phyloP scores from a whole-genome alignment of 2,888 invertebrate species.

The Eustalomyia histrio region DNA sequence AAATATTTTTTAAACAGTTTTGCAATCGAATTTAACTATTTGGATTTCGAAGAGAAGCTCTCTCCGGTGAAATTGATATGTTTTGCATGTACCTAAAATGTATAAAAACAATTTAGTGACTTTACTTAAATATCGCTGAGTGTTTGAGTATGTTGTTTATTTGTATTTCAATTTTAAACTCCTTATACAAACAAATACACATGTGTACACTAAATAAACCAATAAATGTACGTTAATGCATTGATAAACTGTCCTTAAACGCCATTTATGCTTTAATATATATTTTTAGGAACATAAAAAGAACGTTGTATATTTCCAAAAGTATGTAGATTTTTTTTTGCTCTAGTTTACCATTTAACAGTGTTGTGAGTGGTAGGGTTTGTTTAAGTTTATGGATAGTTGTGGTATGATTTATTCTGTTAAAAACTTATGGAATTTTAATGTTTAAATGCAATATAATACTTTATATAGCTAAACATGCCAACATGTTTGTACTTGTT shows the following conservation, averaged over 20 bases:
- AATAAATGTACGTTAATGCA: conserved; percentile 53
- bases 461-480: conserved; percentile 9
- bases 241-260: conserved; percentile 48
- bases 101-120: no score
- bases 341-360: neutral
- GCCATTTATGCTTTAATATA: conserved; percentile 30
- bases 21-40: no score
- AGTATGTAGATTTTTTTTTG: conserved; percentile 4
- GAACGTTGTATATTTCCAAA: conserved; percentile 17
- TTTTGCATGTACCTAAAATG: no score
- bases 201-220: conserved; percentile 1
- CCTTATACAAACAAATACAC: conserved; percentile 13
- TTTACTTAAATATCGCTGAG: no score
- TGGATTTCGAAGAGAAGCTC: no score
- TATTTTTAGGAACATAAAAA: neutral
- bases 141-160: neutral
- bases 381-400: neutral
- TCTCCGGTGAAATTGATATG: no score
- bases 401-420: conserved; percentile 20
- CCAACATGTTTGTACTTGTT: conserved; percentile 14
- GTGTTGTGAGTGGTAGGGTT: neutral
- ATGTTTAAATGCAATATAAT: conserved; percentile 10
- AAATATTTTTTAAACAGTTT: no score
- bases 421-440: conserved; percentile 9
- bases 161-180: conserved; percentile 26